phyloP scores from a whole-genome alignment of 2,888 invertebrate genomes.

The Zelleria hepariella region DNA sequence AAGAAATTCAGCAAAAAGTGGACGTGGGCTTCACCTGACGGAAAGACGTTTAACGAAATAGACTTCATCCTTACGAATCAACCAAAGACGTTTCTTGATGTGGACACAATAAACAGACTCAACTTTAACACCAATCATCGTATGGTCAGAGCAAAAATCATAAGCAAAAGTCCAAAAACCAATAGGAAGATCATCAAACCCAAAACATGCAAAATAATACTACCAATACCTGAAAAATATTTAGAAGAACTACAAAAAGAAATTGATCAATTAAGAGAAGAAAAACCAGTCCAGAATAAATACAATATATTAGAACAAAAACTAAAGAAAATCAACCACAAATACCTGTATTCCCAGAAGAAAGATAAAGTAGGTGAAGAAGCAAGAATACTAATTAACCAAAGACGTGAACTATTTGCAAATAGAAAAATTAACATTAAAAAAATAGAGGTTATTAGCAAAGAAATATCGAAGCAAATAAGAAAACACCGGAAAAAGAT shows the following conservation, averaged over 20 bases:
- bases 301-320: no score
- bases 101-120: neutral
- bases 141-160: neutral
- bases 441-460: slow-evolving; percentile 1
- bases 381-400: no score
- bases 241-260: no score
- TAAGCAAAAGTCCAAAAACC: neutral
- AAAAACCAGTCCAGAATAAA: no score
- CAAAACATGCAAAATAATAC: neutral
- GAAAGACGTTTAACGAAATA: slow-evolving; percentile 3
- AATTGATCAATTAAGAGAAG: no score
- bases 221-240: no score
- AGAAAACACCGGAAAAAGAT: neutral
- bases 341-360: no score
- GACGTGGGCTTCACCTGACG: slow-evolving; percentile 5
- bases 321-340: no score
- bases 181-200: neutral
- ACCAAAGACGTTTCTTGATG: neutral
- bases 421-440: neutral
- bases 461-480: slow-evolving; percentile 1
- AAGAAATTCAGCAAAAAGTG: slow-evolving; percentile 2
- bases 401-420: no score
- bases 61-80: slow-evolving; percentile 5
- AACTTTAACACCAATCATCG: slow-evolving; percentile 7
- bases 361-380: no score